Evolutionary conservation across 2,797 vertebrate genomes (phyloP).

Genomic region (Galago senegalensis): DNA sequence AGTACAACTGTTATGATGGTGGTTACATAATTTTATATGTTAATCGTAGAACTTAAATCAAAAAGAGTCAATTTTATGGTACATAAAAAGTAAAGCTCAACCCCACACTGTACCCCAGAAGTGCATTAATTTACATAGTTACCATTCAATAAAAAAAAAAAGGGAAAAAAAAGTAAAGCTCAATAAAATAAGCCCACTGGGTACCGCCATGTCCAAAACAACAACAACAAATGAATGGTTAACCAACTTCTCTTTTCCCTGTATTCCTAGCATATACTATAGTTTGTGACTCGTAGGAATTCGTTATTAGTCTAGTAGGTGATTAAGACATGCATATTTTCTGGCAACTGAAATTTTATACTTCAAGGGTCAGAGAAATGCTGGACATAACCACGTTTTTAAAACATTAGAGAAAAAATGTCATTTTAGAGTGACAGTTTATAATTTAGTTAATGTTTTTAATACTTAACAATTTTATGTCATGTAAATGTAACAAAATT

Average conservation of each 20-base stretch:
- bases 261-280: neutral
- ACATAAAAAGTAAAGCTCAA: neutral
- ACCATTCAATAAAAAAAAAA: too few relatives aligned
- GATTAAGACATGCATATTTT: neutral
- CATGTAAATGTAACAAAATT: neutral
- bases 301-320: neutral
- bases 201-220: neutral
- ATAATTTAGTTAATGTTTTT: constrained; percentile 25
- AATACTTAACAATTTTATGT: constrained; percentile 3
- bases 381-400: neutral
- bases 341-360: neutral
- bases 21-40: constrained; percentile 3
- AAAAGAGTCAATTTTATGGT: constrained; percentile 37
- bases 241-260: neutral
- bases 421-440: neutral
- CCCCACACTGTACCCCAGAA: too few relatives aligned
- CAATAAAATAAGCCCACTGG: neutral
- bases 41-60: neutral
- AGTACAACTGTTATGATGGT: neutral
- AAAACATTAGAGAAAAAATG: neutral
- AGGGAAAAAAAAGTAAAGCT: neutral
- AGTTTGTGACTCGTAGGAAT: neutral
- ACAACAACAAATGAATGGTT: neutral
- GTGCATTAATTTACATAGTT: too few relatives aligned
- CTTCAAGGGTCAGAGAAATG: constrained; percentile 26